These are phyloP conservation scores for Anthopleura xanthogrammica DNA, from an alignment of 92 coral and sea anemone species.

Conservation along the genomic window DNA sequence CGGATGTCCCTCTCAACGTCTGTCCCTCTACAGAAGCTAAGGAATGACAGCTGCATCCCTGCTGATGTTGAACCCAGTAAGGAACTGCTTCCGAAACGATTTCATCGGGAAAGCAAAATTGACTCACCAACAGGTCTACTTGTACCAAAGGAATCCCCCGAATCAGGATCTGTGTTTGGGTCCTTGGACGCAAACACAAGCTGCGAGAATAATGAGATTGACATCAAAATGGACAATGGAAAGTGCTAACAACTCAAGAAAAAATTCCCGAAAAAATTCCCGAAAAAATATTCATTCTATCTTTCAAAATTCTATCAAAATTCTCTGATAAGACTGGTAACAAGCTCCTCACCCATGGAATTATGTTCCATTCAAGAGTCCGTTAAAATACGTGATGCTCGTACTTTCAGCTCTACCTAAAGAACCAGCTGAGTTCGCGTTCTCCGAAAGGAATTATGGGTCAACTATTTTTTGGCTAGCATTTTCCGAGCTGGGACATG, in stretches of 20 bases:
- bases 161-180: conserved; percentile 4
- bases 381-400: too few species aligned
- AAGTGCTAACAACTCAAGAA: not conserved
- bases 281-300: too few species aligned
- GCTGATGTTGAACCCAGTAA: not conserved
- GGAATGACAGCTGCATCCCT: conserved; percentile 31
- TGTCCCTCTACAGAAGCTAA: conserved; percentile 34
- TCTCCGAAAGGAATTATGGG: too few species aligned
- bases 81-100: not conserved
- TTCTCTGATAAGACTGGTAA: not conserved
- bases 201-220: not conserved
- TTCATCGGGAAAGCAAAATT: not conserved
- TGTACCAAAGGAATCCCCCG: not conserved
- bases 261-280: not conserved
- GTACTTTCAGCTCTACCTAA: too few species aligned
- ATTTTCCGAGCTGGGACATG: too few species aligned
- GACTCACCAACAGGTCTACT: conserved; percentile 17
- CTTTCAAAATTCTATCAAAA: not conserved
- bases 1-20: conserved; percentile 38
- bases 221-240: not conserved
- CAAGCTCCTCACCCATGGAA: not conserved
- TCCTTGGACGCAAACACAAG: not conserved
- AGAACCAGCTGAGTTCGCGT: too few species aligned
- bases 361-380: too few species aligned
- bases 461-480: too few species aligned